Base-by-base conservation (phyloP, 2,113 vertebrate species). In the Oriolus oriolus region DNA sequence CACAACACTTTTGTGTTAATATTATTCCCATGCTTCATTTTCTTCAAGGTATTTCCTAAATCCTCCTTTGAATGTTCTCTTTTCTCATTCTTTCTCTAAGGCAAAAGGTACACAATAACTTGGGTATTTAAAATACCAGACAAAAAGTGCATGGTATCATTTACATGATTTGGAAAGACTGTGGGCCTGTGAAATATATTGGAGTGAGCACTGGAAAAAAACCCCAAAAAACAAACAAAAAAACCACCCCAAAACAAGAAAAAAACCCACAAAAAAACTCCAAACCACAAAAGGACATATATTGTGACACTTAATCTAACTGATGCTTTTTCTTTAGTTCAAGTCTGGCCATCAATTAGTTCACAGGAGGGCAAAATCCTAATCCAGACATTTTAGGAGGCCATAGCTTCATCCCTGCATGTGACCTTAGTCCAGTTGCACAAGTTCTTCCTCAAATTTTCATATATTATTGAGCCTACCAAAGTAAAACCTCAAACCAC, bases 1-100 rank as follows among this genome's bases (percentile, higher is more conserved):
- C 24, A 59, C 7, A 92, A 41, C 22, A 42, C 10, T 71, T 90
- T 78, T 84, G 73, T 73, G 70, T 88, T 94, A 89, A 83, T 92
- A 92, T 93, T 91, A 96, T 89, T 93, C 80, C 37, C 17, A 27
- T 70, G 52, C n/a, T 95, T 96, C 42, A 70, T 91, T 93, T 90
- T 96, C 54, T 88, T 84, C 76, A 87, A 86, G 70, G 39, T 88
- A 84, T 87, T 88, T 75, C 71, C 49, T 91, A 94, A 95, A 90
- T 78, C 31, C 77, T 93, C 45, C 35, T 96, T 95, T 87, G 89
- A 93, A 94, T 59, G 37, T 44, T 41, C 70, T 89, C 7, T 95
- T 89, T 77, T 87, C 54, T 85, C 49, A 76, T 92, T 78, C 47
- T 42, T 91, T 82, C 54, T 42, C n/a, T 63, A 85, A 77, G 18